phyloP scores from a whole-genome alignment of 2,797 vertebrate genomes.

The Otus scops region DNA sequence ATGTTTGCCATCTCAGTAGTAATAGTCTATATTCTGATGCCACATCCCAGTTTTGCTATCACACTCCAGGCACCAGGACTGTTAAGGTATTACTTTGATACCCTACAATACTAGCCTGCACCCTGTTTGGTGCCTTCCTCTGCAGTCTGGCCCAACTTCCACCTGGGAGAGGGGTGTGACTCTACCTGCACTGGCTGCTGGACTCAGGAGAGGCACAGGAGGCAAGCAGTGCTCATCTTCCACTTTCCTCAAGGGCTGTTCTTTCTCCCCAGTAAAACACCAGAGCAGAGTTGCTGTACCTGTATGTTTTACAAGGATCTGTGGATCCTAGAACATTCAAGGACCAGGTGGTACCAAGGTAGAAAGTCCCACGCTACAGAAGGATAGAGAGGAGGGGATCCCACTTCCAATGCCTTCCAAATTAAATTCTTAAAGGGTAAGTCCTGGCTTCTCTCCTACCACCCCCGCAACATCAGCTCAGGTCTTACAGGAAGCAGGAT shows the following conservation, averaged over 20 bases:
- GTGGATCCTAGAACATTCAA: neutral
- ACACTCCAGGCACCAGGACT: neutral
- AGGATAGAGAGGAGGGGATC: neutral
- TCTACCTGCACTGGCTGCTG: neutral
- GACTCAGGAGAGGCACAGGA: neutral
- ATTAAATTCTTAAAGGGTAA: neutral
- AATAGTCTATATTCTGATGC: neutral
- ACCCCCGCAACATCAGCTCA: neutral
- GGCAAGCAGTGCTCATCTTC: neutral
- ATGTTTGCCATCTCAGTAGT: neutral
- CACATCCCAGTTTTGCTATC: neutral
- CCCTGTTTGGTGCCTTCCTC: neutral
- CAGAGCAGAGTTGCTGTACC: neutral
- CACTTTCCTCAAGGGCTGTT: neutral
- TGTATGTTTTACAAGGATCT: neutral
- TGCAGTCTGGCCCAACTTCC: neutral
- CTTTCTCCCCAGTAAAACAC: neutral
- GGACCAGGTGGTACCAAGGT: neutral
- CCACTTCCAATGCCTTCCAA: neutral
- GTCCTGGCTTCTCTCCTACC: neutral
- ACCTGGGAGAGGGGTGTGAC: neutral
- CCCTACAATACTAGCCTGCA: neutral
- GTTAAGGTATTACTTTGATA: neutral
- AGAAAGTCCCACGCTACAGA: neutral
- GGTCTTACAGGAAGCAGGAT: neutral